These are phyloP conservation scores for Amniataba percoides DNA, from an alignment of 2,797 vertebrate species.

Conservation along the genomic window DNA sequence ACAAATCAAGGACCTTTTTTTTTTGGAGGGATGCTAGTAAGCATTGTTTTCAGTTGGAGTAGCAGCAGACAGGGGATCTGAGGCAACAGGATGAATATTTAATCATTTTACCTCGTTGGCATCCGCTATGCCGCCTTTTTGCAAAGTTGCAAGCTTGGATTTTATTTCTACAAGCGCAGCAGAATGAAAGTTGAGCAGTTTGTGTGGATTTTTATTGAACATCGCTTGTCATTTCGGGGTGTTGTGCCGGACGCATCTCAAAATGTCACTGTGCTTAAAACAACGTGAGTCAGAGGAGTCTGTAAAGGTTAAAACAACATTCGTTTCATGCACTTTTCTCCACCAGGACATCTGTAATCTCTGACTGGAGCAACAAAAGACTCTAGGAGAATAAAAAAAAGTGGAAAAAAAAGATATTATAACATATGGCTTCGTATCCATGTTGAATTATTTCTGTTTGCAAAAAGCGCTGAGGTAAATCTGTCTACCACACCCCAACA, in stretches of 20 bases:
- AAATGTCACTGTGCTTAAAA: constrained; percentile 3
- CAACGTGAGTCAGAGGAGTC: constrained; percentile 20
- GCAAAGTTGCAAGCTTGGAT: constrained; percentile 58
- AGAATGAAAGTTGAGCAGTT: constrained; percentile 57
- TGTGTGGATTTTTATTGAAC: constrained; percentile 30
- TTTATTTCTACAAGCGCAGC: constrained; percentile 62
- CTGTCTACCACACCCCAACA: neutral
- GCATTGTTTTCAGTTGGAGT: constrained; percentile 60
- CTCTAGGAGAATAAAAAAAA: neutral
- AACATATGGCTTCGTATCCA: neutral
- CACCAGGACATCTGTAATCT: neutral
- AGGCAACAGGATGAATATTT: constrained; percentile 75
- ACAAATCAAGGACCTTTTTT: constrained; percentile 55
- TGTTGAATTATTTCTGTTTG: neutral
- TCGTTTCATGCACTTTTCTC: neutral
- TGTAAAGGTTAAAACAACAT: constrained; percentile 13
- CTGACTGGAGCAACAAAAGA: neutral
- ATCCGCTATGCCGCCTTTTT: constrained; percentile 52
- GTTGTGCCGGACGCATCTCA: constrained; percentile 11
- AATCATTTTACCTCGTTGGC: constrained; percentile 67
- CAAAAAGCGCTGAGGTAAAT: neutral
- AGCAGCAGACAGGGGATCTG: constrained; percentile 58
- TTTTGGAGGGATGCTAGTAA: constrained; percentile 15
- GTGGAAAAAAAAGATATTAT: neutral
- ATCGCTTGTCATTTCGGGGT: constrained; percentile 26